Evolutionary conservation across 2,113 vertebrate species (phyloP).

Genomic region (Camarhynchus parvulus): DNA sequence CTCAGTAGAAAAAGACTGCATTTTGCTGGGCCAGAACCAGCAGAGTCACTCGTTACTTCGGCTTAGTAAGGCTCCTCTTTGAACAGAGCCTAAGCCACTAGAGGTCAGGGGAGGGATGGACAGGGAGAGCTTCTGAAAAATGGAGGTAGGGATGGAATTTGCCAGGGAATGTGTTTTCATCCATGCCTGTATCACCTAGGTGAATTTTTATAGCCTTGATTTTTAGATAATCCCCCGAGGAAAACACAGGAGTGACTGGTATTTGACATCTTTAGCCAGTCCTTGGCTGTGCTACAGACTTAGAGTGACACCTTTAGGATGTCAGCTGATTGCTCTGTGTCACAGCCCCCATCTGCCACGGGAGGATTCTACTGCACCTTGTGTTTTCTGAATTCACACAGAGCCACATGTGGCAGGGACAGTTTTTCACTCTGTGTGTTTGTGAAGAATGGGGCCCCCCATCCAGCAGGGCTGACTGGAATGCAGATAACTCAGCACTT

Average conservation of each 20-base stretch:
- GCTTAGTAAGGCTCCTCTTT: background rate
- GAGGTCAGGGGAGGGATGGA: constrained; percentile 9
- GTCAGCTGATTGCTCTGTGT: background rate
- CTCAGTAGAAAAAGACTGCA: background rate
- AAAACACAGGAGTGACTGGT: background rate
- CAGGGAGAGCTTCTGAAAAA: background rate
- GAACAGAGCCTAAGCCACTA: background rate
- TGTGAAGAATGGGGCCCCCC: background rate
- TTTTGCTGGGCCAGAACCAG: background rate
- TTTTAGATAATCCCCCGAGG: background rate
- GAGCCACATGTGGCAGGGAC: background rate
- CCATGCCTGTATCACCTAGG: too few relatives aligned
- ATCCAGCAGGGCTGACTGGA: background rate
- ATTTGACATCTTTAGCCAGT: background rate
- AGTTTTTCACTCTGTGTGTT: background rate
- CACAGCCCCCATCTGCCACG: background rate
- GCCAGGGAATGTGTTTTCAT: background rate
- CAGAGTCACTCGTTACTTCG: background rate
- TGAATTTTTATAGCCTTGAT: background rate
- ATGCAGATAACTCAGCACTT: background rate
- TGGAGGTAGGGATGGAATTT: background rate
- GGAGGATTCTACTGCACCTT: background rate
- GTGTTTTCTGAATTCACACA: background rate
- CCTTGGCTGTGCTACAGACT: background rate
- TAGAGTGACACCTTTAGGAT: background rate